Percentiles rank a stretch among this genome's conserved stretches.
These are phyloP conservation scores for Hydraecia micacea DNA, from an alignment of 2,888 invertebrate species.

Conservation along the genomic window DNA sequence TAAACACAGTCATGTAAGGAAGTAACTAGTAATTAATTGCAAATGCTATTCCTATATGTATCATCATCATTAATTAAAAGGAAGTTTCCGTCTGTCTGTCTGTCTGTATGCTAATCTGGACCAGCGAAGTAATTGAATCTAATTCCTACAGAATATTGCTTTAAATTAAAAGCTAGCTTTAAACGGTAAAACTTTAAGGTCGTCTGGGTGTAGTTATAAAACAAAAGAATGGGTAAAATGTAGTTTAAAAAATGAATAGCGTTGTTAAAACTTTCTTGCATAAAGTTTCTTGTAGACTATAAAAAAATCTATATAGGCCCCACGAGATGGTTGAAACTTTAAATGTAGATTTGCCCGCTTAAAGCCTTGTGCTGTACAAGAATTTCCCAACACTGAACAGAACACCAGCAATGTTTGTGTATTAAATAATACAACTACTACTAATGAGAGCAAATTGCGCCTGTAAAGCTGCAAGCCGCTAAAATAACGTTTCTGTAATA, in stretches of 20 bases:
- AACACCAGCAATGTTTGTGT: neutral
- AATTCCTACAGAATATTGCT: slow-evolving; percentile 11
- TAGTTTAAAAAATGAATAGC: slow-evolving; percentile 1
- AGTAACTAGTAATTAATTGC: slow-evolving; percentile 44
- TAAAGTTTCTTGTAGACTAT: slow-evolving; percentile 5
- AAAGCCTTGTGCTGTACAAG: neutral
- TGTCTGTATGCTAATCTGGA: slow-evolving; percentile 47
- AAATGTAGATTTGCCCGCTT: neutral
- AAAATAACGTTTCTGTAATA: neutral
- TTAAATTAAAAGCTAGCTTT: slow-evolving; percentile 8
- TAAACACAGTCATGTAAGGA: slow-evolving; percentile 47
- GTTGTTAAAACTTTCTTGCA: neutral
- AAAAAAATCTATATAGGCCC: neutral
- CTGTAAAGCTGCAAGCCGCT: neutral
- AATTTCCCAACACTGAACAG: neutral
- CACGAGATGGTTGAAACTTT: neutral
- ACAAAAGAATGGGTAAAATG: neutral
- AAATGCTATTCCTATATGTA: slow-evolving; percentile 35
- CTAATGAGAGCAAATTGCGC: slow-evolving; percentile 1
- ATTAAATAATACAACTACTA: too few species aligned
- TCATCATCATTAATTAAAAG: slow-evolving; percentile 31
- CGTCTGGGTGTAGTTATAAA: slow-evolving; percentile 7
- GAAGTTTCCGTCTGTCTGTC: slow-evolving; percentile 33
- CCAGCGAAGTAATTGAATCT: slow-evolving; percentile 15
- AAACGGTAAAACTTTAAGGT: slow-evolving; percentile 1